Conservation (phyloP, 2,113 vertebrate genomes). For the Vidua chalybeata region DNA sequence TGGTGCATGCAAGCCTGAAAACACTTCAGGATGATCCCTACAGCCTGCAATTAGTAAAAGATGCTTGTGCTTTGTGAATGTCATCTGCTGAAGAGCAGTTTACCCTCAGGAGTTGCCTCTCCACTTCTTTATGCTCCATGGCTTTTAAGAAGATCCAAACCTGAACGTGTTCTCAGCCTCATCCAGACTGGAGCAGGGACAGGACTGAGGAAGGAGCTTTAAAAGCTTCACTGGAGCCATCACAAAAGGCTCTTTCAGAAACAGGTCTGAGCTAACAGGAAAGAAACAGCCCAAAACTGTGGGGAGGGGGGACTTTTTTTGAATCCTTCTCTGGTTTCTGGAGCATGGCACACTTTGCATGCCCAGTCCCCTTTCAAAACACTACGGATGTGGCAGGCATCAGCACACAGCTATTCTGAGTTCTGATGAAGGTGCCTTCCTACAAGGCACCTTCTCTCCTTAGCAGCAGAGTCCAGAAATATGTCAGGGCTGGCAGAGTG, state of each 20-base stretch:
- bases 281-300: slow-evolving; percentile 25
- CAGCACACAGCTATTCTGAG: not conserved
- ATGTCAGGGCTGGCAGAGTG: not conserved
- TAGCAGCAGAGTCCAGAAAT: not conserved
- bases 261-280: slow-evolving; percentile 33
- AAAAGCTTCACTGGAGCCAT: slow-evolving; percentile 22
- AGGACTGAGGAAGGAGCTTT: slow-evolving; percentile 15
- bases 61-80: not conserved
- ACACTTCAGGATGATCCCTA: slow-evolving; percentile 25
- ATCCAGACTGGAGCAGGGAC: not conserved
- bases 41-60: slow-evolving; percentile 24
- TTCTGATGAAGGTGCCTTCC: not conserved
- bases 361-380: not conserved
- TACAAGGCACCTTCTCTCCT: not conserved
- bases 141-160: not conserved
- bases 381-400: slow-evolving; percentile 10
- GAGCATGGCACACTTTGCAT: not conserved
- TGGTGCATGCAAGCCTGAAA: not conserved
- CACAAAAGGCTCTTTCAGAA: slow-evolving; percentile 55
- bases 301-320: not conserved
- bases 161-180: not conserved
- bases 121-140: not conserved
- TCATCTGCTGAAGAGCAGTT: not conserved
- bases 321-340: slow-evolving; percentile 39
- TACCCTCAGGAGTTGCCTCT: not conserved